Evolutionary conservation across 2,797 vertebrate species (phyloP).

Genomic region (Pantherophis vulpinus): DNA sequence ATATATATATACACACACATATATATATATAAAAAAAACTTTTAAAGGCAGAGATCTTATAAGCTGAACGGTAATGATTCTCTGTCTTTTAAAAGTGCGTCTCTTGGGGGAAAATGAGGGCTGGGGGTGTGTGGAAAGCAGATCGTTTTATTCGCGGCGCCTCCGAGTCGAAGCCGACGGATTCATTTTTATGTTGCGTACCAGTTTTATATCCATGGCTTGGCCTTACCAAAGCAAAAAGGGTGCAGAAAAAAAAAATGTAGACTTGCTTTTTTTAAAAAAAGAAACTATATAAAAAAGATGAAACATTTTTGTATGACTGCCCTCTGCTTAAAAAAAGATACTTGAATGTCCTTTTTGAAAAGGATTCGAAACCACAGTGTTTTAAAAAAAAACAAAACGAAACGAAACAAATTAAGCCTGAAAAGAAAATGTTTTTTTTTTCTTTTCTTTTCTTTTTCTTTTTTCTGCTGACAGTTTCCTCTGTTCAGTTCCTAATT

Average conservation of each 20-base stretch:
- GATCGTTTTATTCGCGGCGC: constrained; percentile 52
- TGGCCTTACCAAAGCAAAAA: constrained; percentile 79
- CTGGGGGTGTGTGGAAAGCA: background rate
- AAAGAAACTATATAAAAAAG: constrained; percentile 17
- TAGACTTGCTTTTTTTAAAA: constrained; percentile 64
- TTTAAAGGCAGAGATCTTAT: constrained; percentile 61
- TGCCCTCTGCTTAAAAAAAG: constrained; percentile 74
- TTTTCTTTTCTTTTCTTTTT: constrained; percentile 70
- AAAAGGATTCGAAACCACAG: constrained; percentile 80
- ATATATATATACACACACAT: background rate
- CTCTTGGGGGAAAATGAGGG: background rate
- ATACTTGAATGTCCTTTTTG: constrained; percentile 78
- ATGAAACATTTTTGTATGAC: constrained; percentile 76
- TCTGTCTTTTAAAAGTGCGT: constrained; percentile 52
- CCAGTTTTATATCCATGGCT: constrained; percentile 70
- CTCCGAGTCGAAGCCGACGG: constrained; percentile 54
- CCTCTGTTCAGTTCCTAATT: constrained; percentile 86
- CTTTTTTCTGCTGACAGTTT: constrained; percentile 76
- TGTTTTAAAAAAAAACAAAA: constrained; percentile 68
- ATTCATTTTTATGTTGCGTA: constrained; percentile 58
- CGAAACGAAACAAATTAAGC: constrained; percentile 61
- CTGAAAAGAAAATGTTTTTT: constrained; percentile 69
- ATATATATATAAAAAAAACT: constrained; percentile 26
- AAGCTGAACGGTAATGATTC: constrained; percentile 56
- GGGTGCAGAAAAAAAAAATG: constrained; percentile 63